These are phyloP conservation scores for Rhea pennata DNA, from an alignment of 2,113 vertebrate species.

Conservation along the genomic window DNA sequence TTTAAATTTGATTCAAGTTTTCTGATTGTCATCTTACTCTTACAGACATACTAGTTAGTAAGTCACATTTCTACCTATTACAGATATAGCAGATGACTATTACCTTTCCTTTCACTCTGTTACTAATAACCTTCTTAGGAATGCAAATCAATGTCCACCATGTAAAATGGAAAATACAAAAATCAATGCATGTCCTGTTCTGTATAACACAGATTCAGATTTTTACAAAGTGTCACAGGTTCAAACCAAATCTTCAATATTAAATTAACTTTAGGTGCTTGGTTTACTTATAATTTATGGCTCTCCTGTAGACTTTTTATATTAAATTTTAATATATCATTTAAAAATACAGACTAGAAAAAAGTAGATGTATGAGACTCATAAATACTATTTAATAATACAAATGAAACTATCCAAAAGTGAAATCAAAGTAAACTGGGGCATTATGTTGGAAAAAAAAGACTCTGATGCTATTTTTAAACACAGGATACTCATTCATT, in stretches of 20 bases:
- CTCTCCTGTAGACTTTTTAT: neutral
- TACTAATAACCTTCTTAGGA: constrained; percentile 65
- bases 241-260: constrained; percentile 42
- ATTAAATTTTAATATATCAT: neutral
- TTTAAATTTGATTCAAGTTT: neutral
- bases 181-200: constrained; percentile 64
- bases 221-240: constrained; percentile 23
- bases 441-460: neutral
- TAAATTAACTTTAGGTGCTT: neutral
- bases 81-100: neutral
- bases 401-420: neutral
- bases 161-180: constrained; percentile 62
- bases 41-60: neutral
- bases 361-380: neutral
- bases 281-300: neutral
- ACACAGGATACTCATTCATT: neutral
- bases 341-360: neutral
- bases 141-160: constrained; percentile 66
- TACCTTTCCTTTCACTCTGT: constrained; percentile 41
- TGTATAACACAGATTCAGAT: neutral
- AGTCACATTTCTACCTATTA: constrained; percentile 29
- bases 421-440: neutral
- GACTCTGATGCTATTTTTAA: neutral
- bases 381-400: neutral
- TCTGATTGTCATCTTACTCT: neutral